phyloP scores from a whole-genome alignment of 2,113 vertebrate species.

The Emydura subglobosa region DNA sequence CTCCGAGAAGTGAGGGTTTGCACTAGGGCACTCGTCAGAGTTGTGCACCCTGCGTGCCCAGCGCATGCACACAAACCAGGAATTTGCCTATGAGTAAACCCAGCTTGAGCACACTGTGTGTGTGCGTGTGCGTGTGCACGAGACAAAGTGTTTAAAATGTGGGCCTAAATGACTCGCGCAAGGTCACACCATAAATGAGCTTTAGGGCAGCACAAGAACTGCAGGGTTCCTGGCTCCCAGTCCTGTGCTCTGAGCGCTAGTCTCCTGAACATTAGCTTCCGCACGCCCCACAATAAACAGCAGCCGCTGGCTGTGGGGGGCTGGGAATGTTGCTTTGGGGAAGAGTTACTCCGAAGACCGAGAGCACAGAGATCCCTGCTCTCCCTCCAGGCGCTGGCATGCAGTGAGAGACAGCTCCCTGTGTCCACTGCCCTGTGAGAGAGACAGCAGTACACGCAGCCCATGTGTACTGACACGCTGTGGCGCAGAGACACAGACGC shows the following conservation, averaged over 20 bases:
- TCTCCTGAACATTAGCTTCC: background rate
- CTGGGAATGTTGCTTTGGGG: background rate
- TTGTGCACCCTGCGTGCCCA: no score
- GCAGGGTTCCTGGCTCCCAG: background rate
- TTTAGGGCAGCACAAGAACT: background rate
- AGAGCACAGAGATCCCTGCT: background rate
- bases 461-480: background rate
- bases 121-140: background rate
- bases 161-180: background rate
- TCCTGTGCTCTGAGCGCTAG: background rate
- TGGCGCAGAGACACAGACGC: background rate
- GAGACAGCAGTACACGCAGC: no score
- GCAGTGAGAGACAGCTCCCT: background rate
- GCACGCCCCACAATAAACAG: no score
- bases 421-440: no score
- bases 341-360: background rate
- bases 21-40: no score
- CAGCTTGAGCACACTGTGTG: background rate
- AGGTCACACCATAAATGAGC: background rate
- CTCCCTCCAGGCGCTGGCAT: no score
- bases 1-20: background rate
- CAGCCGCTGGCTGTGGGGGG: background rate
- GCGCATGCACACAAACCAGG: no score
- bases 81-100: no score
- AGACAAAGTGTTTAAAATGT: background rate